Percentiles rank a stretch among this genome's conserved stretches.
Conservation (phyloP, 2,888 invertebrate genomes). For the Mycogona germanica region DNA sequence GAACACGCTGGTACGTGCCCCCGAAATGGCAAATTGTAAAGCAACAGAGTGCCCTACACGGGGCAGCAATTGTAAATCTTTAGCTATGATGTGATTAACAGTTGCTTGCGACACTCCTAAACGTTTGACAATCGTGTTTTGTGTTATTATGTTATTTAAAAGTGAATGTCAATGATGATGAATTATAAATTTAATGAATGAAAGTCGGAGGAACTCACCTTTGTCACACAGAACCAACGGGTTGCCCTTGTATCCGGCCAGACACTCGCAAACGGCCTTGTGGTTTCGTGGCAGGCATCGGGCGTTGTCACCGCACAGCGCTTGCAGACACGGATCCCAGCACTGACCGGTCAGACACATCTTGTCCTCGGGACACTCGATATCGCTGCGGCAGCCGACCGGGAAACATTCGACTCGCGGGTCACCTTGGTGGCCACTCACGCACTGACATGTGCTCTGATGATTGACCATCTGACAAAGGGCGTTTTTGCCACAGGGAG, state of each 20-base stretch:
- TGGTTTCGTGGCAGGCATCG: slow-evolving; percentile 64
- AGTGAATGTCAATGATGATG: not conserved
- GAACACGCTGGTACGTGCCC: too few relatives aligned
- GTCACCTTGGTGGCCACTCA: slow-evolving; percentile 50
- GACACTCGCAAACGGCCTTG: slow-evolving; percentile 60
- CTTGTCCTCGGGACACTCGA: slow-evolving; percentile 23
- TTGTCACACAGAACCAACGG: slow-evolving; percentile 43
- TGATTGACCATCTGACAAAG: slow-evolving; percentile 51
- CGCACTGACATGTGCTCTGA: slow-evolving; percentile 63
- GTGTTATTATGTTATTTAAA: too few relatives aligned
- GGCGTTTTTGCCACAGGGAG: slow-evolving; percentile 27
- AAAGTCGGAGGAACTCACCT: slow-evolving; percentile 2
- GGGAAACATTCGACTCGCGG: slow-evolving; percentile 19
- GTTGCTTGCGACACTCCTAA: too few relatives aligned
- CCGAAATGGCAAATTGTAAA: too few relatives aligned
- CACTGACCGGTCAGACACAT: slow-evolving; percentile 24
- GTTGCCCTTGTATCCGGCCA: slow-evolving; percentile 64
- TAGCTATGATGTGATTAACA: too few relatives aligned
- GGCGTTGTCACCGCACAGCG: slow-evolving; percentile 73
- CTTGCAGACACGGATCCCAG: slow-evolving; percentile 49
- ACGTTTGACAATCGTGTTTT: too few relatives aligned
- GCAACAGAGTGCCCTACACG: too few relatives aligned
- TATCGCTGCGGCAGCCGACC: slow-evolving; percentile 22
- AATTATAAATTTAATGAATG: not conserved
- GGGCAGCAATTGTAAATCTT: too few relatives aligned